Percentiles rank a stretch among this genome's conserved stretches.
These are phyloP conservation scores for Ephydatia muelleri DNA, from an alignment of 37 sponge, comb jelly and placozoan species.

Conservation along the genomic window DNA sequence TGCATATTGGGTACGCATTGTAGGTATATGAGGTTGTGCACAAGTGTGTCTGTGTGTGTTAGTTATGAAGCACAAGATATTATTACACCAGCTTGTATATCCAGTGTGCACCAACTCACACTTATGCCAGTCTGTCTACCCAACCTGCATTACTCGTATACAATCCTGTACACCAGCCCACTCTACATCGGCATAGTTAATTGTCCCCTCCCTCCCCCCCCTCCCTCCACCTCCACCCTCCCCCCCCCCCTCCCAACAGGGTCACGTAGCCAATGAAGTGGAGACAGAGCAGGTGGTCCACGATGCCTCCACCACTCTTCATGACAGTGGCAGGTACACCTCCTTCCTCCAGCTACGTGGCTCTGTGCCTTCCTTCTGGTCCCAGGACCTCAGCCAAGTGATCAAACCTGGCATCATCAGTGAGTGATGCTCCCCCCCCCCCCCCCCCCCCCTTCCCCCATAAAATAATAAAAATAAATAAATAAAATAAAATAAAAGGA, in stretches of 20 bases:
- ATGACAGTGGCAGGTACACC: slow-evolving; percentile 82
- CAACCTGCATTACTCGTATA: no score
- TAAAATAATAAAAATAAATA: neutral
- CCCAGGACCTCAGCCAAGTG: slow-evolving; percentile 68
- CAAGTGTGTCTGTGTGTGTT: no score
- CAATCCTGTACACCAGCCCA: no score
- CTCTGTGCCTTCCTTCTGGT: slow-evolving; percentile 96
- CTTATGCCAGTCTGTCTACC: no score
- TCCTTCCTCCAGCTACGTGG: slow-evolving; percentile 93
- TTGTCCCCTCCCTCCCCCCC: neutral
- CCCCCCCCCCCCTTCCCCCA: slow-evolving; percentile 3
- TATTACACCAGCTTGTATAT: no score
- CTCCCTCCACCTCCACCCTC: neutral
- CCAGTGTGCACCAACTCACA: no score
- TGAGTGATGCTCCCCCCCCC: slow-evolving; percentile 22
- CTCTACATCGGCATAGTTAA: no score
- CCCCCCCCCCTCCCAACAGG: slow-evolving; percentile 27
- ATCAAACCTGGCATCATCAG: slow-evolving; percentile 68
- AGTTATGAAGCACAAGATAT: no score
- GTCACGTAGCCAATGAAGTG: slow-evolving; percentile 98
- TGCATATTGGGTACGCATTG: no score
- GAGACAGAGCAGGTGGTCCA: slow-evolving; percentile 95
- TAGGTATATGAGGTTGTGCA: no score
- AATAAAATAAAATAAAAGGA: neutral
- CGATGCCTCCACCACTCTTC: slow-evolving; percentile 79